These are phyloP conservation scores for Sus cebifrons DNA, from an alignment of 2,797 vertebrate species.

Conservation along the genomic window DNA sequence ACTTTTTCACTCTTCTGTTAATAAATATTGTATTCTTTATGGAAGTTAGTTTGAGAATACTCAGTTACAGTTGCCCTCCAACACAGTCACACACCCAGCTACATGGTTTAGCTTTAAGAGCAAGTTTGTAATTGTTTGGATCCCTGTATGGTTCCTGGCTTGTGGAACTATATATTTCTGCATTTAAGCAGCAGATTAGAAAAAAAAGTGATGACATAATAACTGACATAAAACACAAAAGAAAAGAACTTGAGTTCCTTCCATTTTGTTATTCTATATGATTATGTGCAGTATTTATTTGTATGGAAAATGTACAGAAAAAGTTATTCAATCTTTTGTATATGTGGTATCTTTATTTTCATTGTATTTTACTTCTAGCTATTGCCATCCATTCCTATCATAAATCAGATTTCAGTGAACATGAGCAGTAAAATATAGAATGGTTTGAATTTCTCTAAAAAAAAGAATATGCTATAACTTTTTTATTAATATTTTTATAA, in stretches of 20 bases:
- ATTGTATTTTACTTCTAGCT: neutral
- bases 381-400: neutral
- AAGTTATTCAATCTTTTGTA: neutral
- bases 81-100: neutral
- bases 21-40: neutral
- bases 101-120: neutral
- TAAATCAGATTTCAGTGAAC: neutral
- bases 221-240: neutral
- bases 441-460: neutral
- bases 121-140: neutral
- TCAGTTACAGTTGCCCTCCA: neutral
- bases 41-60: neutral
- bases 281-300: neutral
- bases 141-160: neutral
- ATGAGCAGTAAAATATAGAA: neutral
- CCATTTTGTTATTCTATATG: neutral
- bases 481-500: constrained; percentile 14
- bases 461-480: neutral
- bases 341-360: neutral
- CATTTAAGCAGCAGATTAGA: neutral
- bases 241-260: neutral
- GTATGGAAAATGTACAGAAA: neutral
- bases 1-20: neutral
- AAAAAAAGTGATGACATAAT: neutral
- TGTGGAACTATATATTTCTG: neutral